Conservation (phyloP, 2,888 invertebrate genomes). For the Drosophila pseudotakahashii region DNA sequence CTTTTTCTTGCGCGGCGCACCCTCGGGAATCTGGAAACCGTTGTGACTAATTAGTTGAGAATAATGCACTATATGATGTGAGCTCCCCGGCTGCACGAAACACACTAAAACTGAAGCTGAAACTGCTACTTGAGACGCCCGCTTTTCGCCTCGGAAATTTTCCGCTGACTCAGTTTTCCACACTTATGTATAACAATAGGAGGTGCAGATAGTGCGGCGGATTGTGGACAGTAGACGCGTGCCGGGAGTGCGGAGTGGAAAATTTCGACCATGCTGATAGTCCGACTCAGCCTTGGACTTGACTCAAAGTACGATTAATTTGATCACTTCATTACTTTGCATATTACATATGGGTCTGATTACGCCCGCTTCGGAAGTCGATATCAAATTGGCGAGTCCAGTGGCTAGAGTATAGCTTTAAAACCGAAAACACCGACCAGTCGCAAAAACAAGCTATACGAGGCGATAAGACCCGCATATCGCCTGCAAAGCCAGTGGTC, state of each 20-base stretch:
- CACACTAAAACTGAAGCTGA: constrained; percentile 64
- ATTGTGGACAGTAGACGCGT: constrained; percentile 4
- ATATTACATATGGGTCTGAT: constrained; percentile 4
- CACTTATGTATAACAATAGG: constrained; percentile 51
- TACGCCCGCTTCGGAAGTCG: constrained; percentile 29
- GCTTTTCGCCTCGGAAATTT: constrained; percentile 59
- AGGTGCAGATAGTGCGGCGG: constrained; percentile 41
- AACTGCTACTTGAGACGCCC: constrained; percentile 33
- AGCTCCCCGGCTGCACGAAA: constrained; percentile 46
- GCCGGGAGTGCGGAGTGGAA: constrained; percentile 32
- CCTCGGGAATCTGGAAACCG: constrained; percentile 53
- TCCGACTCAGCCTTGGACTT: constrained; percentile 46
- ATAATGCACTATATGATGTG: constrained; percentile 25
- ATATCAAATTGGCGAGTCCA: constrained; percentile 59
- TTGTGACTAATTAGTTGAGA: constrained; percentile 2
- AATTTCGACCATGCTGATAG: constrained; percentile 38
- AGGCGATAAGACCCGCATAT: constrained; percentile 33
- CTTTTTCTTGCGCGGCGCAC: constrained; percentile 81
- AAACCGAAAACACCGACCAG: constrained; percentile 38
- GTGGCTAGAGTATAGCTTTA: constrained; percentile 47
- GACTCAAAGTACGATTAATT: constrained; percentile 23
- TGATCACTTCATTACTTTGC: constrained; percentile 31
- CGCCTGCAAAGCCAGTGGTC: constrained; percentile 14
- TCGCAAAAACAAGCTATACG: constrained; percentile 56
- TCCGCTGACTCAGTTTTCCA: constrained; percentile 60